A percentile compares a stretch with the other conserved stretches of the same genome.
Evolutionary conservation across 2,113 vertebrate species (phyloP).

Genomic region (Perognathus longimembris): DNA sequence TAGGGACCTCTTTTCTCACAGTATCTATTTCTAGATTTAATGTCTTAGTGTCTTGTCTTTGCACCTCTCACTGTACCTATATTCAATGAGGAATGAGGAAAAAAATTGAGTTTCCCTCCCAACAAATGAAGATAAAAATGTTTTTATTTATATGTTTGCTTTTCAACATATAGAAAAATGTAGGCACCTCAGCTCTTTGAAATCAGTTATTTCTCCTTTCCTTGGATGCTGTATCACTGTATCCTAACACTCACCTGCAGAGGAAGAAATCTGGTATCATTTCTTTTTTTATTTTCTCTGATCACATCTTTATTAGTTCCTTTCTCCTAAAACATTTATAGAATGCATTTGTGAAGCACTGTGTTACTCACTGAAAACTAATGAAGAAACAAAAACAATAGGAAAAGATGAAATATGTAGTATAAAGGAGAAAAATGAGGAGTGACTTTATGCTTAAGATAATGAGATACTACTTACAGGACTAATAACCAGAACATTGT

Average conservation of each 20-base stretch:
- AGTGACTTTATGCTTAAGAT: neutral
- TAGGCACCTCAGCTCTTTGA: neutral
- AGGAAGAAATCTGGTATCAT: neutral
- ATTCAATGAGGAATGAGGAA: neutral
- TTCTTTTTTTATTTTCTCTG: neutral
- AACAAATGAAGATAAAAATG: neutral
- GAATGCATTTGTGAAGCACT: neutral
- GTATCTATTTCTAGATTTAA: neutral
- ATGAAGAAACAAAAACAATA: neutral
- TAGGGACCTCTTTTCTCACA: neutral
- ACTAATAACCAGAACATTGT: neutral
- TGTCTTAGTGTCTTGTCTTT: neutral
- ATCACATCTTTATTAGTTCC: neutral
- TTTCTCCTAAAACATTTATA: neutral
- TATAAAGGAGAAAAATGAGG: neutral
- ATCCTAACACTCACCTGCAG: neutral
- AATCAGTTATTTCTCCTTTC: neutral
- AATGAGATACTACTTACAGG: rapidly evolving
- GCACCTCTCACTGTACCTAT: neutral
- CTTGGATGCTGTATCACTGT: neutral
- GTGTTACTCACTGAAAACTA: neutral
- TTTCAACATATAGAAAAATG: neutral
- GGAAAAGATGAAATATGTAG: neutral
- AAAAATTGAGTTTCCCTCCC: neutral
- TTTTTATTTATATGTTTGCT: neutral